phyloP scores from a whole-genome alignment of 2,888 invertebrate genomes.

The Agriopis leucophaearia region DNA sequence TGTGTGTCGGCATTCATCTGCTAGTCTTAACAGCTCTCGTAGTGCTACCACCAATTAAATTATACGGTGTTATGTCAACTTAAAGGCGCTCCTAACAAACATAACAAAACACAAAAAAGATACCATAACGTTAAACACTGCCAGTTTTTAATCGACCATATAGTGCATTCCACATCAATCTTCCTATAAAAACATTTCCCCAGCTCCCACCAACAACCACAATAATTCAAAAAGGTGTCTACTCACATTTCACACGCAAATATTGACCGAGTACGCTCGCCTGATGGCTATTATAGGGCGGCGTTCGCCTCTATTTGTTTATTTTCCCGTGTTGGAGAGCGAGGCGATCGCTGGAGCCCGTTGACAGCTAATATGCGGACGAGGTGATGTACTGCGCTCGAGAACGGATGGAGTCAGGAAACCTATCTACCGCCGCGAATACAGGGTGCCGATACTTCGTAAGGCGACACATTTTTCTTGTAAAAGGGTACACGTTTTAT shows the following conservation, averaged over 20 bases:
- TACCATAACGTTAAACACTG: background rate
- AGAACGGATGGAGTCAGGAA: slow-evolving; percentile 50
- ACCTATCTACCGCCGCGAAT: slow-evolving; percentile 44
- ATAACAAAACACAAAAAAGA: background rate
- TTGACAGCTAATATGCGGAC: slow-evolving; percentile 74
- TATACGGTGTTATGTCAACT: background rate
- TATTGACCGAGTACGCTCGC: slow-evolving; percentile 62
- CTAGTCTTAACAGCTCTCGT: background rate
- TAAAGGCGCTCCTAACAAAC: background rate
- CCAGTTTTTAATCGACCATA: background rate
- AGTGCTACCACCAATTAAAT: background rate
- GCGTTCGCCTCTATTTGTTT: slow-evolving; percentile 64
- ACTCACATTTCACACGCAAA: slow-evolving; percentile 53
- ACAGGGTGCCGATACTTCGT: slow-evolving; percentile 31
- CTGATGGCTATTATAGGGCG: slow-evolving; percentile 64
- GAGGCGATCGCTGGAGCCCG: slow-evolving; percentile 64
- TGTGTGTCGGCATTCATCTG: too few species aligned
- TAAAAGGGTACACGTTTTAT: slow-evolving; percentile 11
- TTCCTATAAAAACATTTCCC: background rate
- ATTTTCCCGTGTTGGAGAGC: slow-evolving; percentile 60
- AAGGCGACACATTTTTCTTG: slow-evolving; percentile 26
- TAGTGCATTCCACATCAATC: background rate
- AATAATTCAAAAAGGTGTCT: slow-evolving; percentile 42
- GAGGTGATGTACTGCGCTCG: slow-evolving; percentile 63
- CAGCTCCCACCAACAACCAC: slow-evolving; percentile 32